Percentiles rank a stretch among this genome's conserved stretches.
Evolutionary conservation across 2,797 vertebrate genomes (phyloP).

Genomic region (Sebastes nivosus): DNA sequence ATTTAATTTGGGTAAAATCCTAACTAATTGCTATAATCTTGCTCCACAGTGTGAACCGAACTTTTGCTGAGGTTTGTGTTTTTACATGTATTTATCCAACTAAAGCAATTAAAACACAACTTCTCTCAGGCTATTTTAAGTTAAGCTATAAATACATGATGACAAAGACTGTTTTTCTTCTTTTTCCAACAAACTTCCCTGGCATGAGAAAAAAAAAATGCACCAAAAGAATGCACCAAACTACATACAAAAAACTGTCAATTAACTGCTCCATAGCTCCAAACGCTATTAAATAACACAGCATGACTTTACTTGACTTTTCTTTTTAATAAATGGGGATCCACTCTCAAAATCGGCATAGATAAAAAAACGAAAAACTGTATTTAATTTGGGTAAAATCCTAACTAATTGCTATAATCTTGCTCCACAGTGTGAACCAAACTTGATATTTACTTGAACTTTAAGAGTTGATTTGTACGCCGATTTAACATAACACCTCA

Average conservation of each 20-base stretch:
- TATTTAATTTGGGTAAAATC: neutral
- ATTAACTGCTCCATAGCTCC: neutral
- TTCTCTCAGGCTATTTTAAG: neutral
- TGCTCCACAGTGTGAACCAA: neutral
- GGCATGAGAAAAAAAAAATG: neutral
- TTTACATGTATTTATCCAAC: neutral
- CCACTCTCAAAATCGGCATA: conserved; percentile 12
- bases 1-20: neutral
- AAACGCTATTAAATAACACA: neutral
- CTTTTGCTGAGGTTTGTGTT: conserved; percentile 22
- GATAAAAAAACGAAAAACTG: accelerated
- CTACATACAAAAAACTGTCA: neutral
- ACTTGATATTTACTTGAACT: conserved; percentile 26
- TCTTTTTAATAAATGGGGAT: accelerated
- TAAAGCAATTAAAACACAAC: neutral
- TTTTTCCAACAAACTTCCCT: neutral
- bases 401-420: neutral
- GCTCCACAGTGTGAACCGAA: neutral
- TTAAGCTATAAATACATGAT: neutral
- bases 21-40: neutral
- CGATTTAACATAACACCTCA: conserved; percentile 3
- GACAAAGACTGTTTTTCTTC: neutral
- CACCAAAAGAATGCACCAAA: conserved; percentile 19
- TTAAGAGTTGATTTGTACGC: neutral
- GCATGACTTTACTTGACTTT: accelerated